Base-by-base conservation (phyloP, 1,140 invertebrate species). In the Bathynomus jamesi region DNA sequence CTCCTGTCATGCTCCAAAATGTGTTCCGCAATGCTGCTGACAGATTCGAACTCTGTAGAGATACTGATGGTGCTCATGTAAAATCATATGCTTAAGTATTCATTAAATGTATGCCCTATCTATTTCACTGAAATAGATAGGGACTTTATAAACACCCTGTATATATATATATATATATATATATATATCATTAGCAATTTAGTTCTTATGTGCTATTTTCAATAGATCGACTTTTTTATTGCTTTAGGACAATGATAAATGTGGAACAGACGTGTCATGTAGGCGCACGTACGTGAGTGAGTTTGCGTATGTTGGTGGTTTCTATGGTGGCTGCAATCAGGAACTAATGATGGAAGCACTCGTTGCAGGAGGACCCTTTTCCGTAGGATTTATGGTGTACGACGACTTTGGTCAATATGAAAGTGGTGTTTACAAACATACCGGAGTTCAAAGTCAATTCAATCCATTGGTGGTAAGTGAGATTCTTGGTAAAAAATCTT, bases 361-460 rank as follows among this genome's bases (percentile, higher is more conserved):
- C n/a, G 81, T 84, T 17, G 76, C 83, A 10, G 82, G 83, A 70
- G 85, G 86, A 21, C 86, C 86, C 7, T 70, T 87, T 7, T 80
- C 84, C 4, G 83, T 86, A 2, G 80, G 81, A 3, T 86, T 86
- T 78, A 79, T 83, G 72, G 85, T 86, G 11, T 81, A 81, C 69
- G 65, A 70, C 13, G 82, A 83, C 72, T 86, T 87, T 66, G 28
- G 76, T 29, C 28, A 73, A 30, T 85, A 85, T 73, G 77, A 78
- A 60, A 73, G 81, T 27, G 86, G 86, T 21, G 79, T 81, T 70
- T 82, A 82, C 53, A 78, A 81, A 21, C 79, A 81, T 46, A 80
- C 77, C 10, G 76, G 74, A 2, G 11, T 72, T 28, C 28, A 27
- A 11, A 82, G 82, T 67, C 82, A 82, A 7, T 80, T 83, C 65